A percentile compares a stretch with the other conserved stretches of the same genome.
Evolutionary conservation across 2,888 invertebrate genomes (phyloP).

Genomic region (Erebia aethiops): DNA sequence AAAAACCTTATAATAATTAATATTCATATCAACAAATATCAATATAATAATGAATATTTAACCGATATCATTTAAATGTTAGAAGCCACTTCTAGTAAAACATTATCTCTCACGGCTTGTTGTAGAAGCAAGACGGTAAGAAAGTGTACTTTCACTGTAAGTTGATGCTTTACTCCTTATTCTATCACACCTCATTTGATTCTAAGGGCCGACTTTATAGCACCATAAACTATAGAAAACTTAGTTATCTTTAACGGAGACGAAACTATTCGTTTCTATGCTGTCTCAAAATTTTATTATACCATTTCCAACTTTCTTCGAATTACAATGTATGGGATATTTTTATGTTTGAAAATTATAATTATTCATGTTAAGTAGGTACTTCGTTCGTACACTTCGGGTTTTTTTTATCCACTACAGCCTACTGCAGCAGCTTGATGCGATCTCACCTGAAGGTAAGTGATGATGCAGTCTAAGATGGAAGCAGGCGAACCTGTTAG

Average conservation of each 20-base stretch:
- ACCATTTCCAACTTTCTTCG: slow-evolving; percentile 14
- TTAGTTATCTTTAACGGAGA: slow-evolving; percentile 37
- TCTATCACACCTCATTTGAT: slow-evolving; percentile 76
- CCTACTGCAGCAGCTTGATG: too few relatives aligned
- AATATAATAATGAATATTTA: neutral
- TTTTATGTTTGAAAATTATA: neutral
- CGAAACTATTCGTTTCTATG: slow-evolving; percentile 9
- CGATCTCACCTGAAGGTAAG: too few relatives aligned
- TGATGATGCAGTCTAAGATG: too few relatives aligned
- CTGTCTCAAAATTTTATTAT: neutral
- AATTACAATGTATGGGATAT: slow-evolving; percentile 10
- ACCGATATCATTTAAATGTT: neutral
- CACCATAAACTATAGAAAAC: slow-evolving; percentile 46
- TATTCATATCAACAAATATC: neutral
- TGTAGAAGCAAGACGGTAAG: slow-evolving; percentile 65
- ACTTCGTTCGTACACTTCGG: too few relatives aligned
- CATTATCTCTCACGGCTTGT: slow-evolving; percentile 51
- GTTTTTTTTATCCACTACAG: too few relatives aligned
- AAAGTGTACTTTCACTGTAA: slow-evolving; percentile 81
- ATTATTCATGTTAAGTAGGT: neutral
- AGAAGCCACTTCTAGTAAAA: slow-evolving; percentile 55
- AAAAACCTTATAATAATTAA: too few relatives aligned
- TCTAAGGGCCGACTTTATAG: slow-evolving; percentile 49
- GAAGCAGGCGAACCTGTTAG: too few relatives aligned
- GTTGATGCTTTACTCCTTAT: slow-evolving; percentile 71